phyloP scores from a whole-genome alignment of 2,113 vertebrate genomes.

The Ageneiosus marmoratus region DNA sequence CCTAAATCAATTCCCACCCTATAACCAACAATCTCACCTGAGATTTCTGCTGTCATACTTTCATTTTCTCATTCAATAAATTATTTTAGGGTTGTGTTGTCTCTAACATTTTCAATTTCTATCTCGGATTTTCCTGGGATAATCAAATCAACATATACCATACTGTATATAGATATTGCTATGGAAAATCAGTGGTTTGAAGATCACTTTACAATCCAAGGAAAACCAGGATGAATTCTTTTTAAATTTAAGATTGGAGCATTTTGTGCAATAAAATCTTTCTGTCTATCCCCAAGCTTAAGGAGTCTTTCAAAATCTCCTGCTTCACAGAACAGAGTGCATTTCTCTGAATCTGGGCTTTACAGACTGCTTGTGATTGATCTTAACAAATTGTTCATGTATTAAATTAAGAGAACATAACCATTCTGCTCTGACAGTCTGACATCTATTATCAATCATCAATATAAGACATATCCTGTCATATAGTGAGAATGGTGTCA shows the following conservation, averaged over 20 bases:
- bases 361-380: slow-evolving; percentile 50
- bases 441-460: slow-evolving; percentile 64
- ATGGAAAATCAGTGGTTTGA: neutral
- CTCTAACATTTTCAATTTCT: neutral
- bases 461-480: slow-evolving; percentile 62
- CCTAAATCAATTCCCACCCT: slow-evolving; percentile 52
- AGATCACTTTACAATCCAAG: neutral
- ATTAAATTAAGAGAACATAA: slow-evolving; percentile 57
- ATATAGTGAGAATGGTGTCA: slow-evolving; percentile 32
- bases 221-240: neutral
- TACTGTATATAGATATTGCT: neutral
- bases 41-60: slow-evolving; percentile 22
- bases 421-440: slow-evolving; percentile 57
- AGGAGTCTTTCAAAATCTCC: slow-evolving; percentile 58
- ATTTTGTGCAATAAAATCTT: slow-evolving; percentile 65
- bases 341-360: slow-evolving; percentile 35
- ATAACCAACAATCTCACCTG: slow-evolving; percentile 32
- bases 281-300: slow-evolving; percentile 61
- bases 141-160: neutral
- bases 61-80: slow-evolving; percentile 1
- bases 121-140: neutral
- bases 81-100: neutral
- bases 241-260: neutral
- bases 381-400: slow-evolving; percentile 62
- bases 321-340: neutral